Conservation (phyloP, 2,113 vertebrate genomes). For the Tinamus guttatus region DNA sequence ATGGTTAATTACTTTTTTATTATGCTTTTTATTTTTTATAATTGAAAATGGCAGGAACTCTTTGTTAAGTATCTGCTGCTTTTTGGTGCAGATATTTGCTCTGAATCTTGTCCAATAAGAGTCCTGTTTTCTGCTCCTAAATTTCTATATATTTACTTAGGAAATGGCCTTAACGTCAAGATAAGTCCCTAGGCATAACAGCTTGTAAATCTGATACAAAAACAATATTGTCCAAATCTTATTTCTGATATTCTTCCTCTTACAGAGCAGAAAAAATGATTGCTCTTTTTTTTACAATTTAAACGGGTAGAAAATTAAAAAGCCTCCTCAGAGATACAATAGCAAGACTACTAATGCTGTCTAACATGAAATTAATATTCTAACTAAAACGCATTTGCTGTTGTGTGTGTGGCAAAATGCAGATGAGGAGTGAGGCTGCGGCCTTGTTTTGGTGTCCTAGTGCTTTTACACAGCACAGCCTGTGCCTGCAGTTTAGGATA, state of each 20-base stretch:
- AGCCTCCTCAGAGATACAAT: neutral
- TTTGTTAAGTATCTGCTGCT: constrained; percentile 2
- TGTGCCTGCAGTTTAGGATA: neutral
- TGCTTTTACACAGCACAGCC: neutral
- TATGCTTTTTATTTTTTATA: neutral
- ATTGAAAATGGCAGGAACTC: neutral
- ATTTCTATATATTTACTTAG: constrained; percentile 48
- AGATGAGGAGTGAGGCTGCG: accelerated
- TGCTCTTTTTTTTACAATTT: neutral
- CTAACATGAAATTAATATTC: neutral
- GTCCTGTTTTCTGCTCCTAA: constrained; percentile 14
- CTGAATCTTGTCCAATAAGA: constrained; percentile 23
- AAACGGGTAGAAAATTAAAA: neutral
- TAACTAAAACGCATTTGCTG: neutral
- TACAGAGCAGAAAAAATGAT: neutral
- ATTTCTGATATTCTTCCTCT: neutral
- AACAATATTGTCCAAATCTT: neutral
- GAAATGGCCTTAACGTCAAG: neutral
- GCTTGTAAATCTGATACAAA: constrained; percentile 11
- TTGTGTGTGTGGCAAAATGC: accelerated
- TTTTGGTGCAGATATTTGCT: constrained; percentile 43
- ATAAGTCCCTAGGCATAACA: neutral
- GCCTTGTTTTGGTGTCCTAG: neutral
- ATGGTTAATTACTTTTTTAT: neutral
- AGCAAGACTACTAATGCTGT: neutral